phyloP scores from a whole-genome alignment of 2,113 vertebrate genomes.

The Octodon degus region DNA sequence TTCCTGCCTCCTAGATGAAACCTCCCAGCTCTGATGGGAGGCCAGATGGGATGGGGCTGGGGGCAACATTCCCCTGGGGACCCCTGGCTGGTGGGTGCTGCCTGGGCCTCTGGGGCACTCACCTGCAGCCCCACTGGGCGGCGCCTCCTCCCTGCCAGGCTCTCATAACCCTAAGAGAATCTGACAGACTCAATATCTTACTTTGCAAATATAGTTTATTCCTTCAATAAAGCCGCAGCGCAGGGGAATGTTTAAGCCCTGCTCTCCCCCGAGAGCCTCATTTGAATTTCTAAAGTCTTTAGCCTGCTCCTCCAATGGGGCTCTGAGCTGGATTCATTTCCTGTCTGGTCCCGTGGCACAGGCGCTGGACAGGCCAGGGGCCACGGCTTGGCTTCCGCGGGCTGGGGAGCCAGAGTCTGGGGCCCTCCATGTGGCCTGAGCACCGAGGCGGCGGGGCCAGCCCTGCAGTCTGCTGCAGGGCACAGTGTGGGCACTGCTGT shows the following conservation, averaged over 20 bases:
- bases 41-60: not conserved
- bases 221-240: slow-evolving; percentile 83
- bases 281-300: slow-evolving; percentile 84
- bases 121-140: slow-evolving; percentile 43
- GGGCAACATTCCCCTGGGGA: not conserved
- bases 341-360: slow-evolving; percentile 55
- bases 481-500: not conserved
- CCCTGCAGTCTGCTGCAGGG: not conserved
- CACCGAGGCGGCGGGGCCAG: not conserved
- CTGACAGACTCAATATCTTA: slow-evolving; percentile 84
- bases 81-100: not conserved
- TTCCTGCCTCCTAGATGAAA: not conserved
- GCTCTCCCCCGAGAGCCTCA: slow-evolving; percentile 80
- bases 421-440: not conserved
- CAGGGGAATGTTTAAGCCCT: slow-evolving; percentile 82
- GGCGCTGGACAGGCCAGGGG: not conserved
- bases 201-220: slow-evolving; percentile 85
- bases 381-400: not conserved
- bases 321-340: slow-evolving; percentile 76
- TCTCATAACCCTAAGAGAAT: slow-evolving; percentile 83
- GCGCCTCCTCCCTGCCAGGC: slow-evolving; percentile 71
- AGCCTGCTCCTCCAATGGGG: slow-evolving; percentile 74
- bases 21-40: not conserved
- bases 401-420: not conserved
- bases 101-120: not conserved